phyloP scores from a whole-genome alignment of 2,888 invertebrate species.

The Torymus auratus region DNA sequence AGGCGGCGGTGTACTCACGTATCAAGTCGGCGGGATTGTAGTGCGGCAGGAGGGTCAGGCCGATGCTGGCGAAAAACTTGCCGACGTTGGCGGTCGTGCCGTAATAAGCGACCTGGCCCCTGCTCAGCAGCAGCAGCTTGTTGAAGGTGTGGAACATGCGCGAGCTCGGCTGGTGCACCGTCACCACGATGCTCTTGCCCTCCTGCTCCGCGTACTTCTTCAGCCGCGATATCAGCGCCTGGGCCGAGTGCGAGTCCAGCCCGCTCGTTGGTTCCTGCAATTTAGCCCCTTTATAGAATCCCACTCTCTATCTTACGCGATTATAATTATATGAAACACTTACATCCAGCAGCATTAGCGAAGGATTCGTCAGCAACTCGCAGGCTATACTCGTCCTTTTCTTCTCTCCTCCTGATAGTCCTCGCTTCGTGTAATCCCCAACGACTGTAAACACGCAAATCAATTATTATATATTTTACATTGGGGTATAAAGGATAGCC shows the following conservation, averaged over 20 bases:
- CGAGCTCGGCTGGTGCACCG: conserved; percentile 90
- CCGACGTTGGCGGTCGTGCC: conserved; percentile 85
- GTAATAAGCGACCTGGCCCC: conserved; percentile 87
- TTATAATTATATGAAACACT: conserved; percentile 71
- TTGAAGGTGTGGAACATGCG: conserved; percentile 91
- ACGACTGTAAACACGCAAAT: conserved; percentile 78
- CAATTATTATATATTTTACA: background rate
- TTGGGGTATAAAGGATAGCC: too few species aligned
- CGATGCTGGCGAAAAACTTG: conserved; percentile 84
- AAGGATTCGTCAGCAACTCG: conserved; percentile 88
- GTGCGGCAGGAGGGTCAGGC: conserved; percentile 84
- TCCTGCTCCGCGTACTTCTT: conserved; percentile 86
- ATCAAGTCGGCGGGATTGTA: conserved; percentile 92
- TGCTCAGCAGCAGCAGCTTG: conserved; percentile 83
- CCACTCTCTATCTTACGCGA: too few species aligned
- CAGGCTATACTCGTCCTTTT: conserved; percentile 90
- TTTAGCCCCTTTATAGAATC: too few species aligned
- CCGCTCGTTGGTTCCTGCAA: conserved; percentile 89
- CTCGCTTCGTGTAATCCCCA: conserved; percentile 86
- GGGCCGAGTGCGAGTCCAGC: conserved; percentile 88
- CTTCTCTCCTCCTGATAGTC: conserved; percentile 89
- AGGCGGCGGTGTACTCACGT: conserved; percentile 78
- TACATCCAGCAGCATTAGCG: conserved; percentile 87
- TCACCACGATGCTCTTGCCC: conserved; percentile 87
- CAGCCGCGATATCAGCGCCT: conserved; percentile 84